Conservation (phyloP, 2,797 vertebrate species). For the Aselliscus stoliczkanus region DNA sequence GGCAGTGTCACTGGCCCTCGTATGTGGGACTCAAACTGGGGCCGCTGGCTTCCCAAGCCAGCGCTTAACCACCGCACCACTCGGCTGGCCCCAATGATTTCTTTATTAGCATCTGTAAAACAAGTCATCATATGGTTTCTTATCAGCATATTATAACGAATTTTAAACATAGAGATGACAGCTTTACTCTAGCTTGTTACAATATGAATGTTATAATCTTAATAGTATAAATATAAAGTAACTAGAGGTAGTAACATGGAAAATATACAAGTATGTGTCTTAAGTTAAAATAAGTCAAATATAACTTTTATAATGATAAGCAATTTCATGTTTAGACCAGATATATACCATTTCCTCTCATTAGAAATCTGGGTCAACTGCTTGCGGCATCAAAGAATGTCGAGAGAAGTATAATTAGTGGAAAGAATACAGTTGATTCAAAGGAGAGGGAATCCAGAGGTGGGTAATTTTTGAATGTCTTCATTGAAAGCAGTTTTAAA, state of each 20-base stretch:
- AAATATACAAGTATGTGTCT: background rate
- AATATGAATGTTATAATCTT: background rate
- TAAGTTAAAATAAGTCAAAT: background rate
- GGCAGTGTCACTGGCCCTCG: too few species aligned
- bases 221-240: background rate
- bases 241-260: background rate
- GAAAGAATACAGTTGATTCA: background rate
- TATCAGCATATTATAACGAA: background rate
- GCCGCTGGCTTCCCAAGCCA: too few species aligned
- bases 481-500: background rate
- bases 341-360: background rate
- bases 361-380: background rate
- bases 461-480: background rate
- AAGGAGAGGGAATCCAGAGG: background rate
- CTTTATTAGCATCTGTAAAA: background rate
- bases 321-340: background rate
- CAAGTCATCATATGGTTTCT: background rate
- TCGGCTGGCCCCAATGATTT: too few species aligned
- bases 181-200: background rate
- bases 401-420: background rate
- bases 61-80: too few species aligned
- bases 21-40: too few species aligned
- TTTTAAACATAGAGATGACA: background rate
- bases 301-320: background rate
- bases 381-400: background rate